Base-by-base conservation (phyloP, 2,888 invertebrate genomes). In the Diaperis boleti region DNA sequence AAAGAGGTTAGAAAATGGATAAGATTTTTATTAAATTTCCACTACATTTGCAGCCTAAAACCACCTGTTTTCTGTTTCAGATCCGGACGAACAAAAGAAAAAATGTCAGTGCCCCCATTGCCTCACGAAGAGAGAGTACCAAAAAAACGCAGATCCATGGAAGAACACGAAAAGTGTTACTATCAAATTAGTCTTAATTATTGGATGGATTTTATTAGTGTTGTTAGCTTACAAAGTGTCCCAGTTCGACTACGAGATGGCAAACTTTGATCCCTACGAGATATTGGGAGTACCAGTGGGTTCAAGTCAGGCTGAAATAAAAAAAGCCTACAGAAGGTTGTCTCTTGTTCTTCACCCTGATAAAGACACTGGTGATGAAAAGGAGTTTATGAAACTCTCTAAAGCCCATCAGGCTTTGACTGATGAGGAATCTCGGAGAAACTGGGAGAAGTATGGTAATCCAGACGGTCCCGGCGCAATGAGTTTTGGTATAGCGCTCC, bases 401-500 rank as follows among this genome's bases (percentile, higher is more conserved):
- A 99, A 99, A 86, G 90, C 90, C 50, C 90, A 91, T 80, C 90
- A 90, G 92, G 97, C 97, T 11, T 85, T 99, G 64, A 99, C 99
- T 59, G 97, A 99, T 84, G 98, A 98, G 70, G 96, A 98, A 80
- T 93, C 98, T 1, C 88, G 95, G 67, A 91, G 92, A 79, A 99
- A 99, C 83, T 99, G 97, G 95, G 97, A 98, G 79, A 95, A 95
- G 80, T 97, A 98, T 87, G 99, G 99, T 14, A 99, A 99, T 85
- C 99, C 99, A 1, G 99, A 99, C 86, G 99, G 99, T 1, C 99
- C 99, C 0, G 98, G 97, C 67, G 98, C 97, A 15, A 98, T 97
- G 90, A 96, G 95, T 74, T 99, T 99, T 87, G 99, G 99, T 61
- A 99, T 99, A 79, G 99, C 99, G 4, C 82, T 99, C 54, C 99